phyloP scores from a whole-genome alignment of 2,797 vertebrate genomes.

The Paratrypauchen microcephalus region DNA sequence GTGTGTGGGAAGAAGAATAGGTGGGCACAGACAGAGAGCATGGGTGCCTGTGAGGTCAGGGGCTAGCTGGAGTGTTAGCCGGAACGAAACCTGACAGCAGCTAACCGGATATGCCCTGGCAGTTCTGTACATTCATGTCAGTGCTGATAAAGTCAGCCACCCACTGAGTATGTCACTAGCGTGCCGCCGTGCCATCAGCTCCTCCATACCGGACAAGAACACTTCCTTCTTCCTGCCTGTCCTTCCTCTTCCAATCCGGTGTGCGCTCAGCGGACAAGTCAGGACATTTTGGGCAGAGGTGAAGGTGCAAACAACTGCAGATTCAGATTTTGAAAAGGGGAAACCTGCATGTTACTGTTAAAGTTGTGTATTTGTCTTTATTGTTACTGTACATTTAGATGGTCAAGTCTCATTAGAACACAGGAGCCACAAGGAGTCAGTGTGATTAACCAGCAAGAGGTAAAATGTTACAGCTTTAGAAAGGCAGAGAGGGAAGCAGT shows the following conservation, averaged over 20 bases:
- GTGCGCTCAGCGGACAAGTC: constrained; percentile 64
- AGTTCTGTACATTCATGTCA: constrained; percentile 78
- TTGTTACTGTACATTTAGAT: constrained; percentile 29
- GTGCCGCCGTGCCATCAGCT: constrained; percentile 47
- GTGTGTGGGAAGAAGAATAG: constrained; percentile 47
- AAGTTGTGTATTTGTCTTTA: constrained; percentile 48
- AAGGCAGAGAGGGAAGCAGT: background rate
- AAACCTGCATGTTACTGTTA: constrained; percentile 44
- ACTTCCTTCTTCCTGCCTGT: constrained; percentile 71
- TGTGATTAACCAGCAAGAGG: background rate
- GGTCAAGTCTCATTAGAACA: background rate
- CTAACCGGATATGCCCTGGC: constrained; percentile 70
- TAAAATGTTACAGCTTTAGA: background rate
- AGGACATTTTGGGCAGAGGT: constrained; percentile 57
- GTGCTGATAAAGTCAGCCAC: constrained; percentile 68
- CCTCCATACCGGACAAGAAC: constrained; percentile 59
- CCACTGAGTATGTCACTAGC: constrained; percentile 54
- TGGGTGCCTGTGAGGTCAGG: constrained; percentile 71
- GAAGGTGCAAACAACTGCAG: constrained; percentile 51
- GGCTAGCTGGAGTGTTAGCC: constrained; percentile 74
- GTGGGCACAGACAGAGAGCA: constrained; percentile 44
- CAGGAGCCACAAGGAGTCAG: background rate
- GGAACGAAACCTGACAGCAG: constrained; percentile 75
- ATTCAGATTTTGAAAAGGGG: constrained; percentile 27
- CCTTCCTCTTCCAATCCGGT: constrained; percentile 58